These are phyloP conservation scores for Xenopus laevis DNA, from an alignment of 2,113 vertebrate species.

Conservation along the genomic window DNA sequence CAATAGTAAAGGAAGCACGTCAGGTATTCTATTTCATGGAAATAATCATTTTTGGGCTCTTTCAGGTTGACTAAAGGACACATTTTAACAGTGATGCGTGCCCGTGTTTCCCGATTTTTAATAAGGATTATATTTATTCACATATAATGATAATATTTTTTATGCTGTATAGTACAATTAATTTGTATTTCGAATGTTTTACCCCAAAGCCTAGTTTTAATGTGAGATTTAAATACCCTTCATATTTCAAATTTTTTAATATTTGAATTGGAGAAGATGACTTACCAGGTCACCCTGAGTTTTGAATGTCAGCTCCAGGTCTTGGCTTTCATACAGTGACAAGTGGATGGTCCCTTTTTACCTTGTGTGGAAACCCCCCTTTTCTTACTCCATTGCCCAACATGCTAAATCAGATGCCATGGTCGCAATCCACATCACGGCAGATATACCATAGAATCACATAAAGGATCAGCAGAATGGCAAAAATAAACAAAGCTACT, in stretches of 20 bases:
- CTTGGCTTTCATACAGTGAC: constrained; percentile 47
- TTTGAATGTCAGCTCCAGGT: constrained; percentile 60
- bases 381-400: constrained; percentile 48
- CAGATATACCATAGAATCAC: constrained; percentile 98
- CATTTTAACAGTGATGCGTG: too few species aligned
- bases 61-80: too few species aligned
- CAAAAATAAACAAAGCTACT: constrained; percentile 94
- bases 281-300: constrained; percentile 62
- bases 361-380: constrained; percentile 19
- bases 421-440: constrained; percentile 95
- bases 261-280: constrained; percentile 11
- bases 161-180: too few species aligned
- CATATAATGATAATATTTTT: too few species aligned
- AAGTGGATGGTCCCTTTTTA: constrained; percentile 23
- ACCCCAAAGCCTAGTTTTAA: neutral
- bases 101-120: too few species aligned
- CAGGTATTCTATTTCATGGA: too few species aligned
- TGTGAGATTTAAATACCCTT: neutral
- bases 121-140: too few species aligned
- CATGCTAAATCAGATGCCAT: constrained; percentile 81
- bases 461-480: constrained; percentile 95
- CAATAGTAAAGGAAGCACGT: too few species aligned
- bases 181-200: too few species aligned
- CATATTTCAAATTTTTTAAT: neutral
- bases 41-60: too few species aligned